Evolutionary conservation across 92 coral and sea anemone species (phyloP).

Genomic region (Plumapathes pennacea): DNA sequence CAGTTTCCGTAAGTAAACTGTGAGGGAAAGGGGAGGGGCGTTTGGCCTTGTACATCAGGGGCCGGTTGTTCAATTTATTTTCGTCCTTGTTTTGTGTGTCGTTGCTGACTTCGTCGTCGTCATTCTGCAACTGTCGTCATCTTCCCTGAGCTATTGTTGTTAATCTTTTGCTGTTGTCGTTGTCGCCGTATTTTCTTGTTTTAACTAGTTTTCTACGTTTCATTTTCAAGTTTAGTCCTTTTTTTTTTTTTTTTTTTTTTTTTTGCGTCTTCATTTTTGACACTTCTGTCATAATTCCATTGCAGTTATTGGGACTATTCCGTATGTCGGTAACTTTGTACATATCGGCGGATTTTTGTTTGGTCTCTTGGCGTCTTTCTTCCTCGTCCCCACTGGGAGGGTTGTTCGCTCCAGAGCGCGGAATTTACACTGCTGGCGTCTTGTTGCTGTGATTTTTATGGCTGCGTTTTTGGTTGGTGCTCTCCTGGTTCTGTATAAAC

Average conservation of each 20-base stretch:
- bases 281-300: too few species aligned
- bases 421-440: conserved; percentile 29
- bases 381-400: conserved; percentile 30
- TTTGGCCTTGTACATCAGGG: too few species aligned
- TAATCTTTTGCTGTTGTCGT: too few species aligned
- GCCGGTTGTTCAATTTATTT: too few species aligned
- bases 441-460: conserved; percentile 22
- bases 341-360: conserved; percentile 84
- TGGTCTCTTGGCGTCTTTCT: conserved; percentile 58
- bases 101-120: too few species aligned
- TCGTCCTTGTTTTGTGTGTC: too few species aligned
- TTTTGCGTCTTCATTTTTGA: background rate
- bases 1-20: conserved; percentile 67
- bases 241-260: background rate
- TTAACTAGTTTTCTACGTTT: background rate
- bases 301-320: conserved; percentile 74
- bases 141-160: too few species aligned
- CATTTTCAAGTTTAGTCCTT: background rate
- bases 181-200: too few species aligned
- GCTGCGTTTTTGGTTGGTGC: conserved; percentile 7
- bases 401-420: background rate
- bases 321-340: conserved; percentile 85
- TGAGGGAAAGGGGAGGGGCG: too few species aligned
- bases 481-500: conserved; percentile 30
- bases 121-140: background rate